Base-by-base conservation (phyloP, 2,113 vertebrate genomes). In the Chroicocephalus ridibundus region DNA sequence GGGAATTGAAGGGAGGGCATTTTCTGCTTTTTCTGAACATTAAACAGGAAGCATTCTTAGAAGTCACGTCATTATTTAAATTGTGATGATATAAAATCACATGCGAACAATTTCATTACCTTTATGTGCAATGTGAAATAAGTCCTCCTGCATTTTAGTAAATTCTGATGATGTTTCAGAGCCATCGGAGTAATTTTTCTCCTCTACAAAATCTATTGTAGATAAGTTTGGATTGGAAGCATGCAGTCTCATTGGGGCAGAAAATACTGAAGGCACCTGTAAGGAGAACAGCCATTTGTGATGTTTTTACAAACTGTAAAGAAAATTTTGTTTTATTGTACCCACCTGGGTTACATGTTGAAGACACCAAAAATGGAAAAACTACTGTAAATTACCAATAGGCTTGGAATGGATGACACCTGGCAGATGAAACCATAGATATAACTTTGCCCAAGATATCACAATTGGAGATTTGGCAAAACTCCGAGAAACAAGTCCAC, bases 151-250 rank as follows among this genome's bases (percentile, higher is more conserved):
- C 97, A 99, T 98, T 97, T 99, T 99, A 91, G 99, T 98, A 94
- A 99, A 99, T 40, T 99, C 99, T 87, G 98, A 97, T 17, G 99
- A 95, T 17, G 98, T 98, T 93, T 99, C 99, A 57, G 98, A 98
- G 52, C 98, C 98, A 95, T 99, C 98, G 0, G 98, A 98, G 94
- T 99, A 99, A 54, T 95, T 97, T 91, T 99, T 99, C 71, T 99
- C 99, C 72, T 98, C 99, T 82, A 95, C 97, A 90, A 99, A 98
- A 66, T 99, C 99, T 86, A 99, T 98, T 8, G 99, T 98, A 93
- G 99, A 99, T 88, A 99, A 98, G 95, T 99, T 99, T 38, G 99
- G 99, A 97, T 99, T 99, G 76, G 99, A 99, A 80, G 99, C 99
- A 44, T 99, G 99, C 21, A 99, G 98, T 92, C 99, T 99, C 90